Base-by-base conservation (phyloP, 2,797 vertebrate species). In the Loris lydekkerianus region DNA sequence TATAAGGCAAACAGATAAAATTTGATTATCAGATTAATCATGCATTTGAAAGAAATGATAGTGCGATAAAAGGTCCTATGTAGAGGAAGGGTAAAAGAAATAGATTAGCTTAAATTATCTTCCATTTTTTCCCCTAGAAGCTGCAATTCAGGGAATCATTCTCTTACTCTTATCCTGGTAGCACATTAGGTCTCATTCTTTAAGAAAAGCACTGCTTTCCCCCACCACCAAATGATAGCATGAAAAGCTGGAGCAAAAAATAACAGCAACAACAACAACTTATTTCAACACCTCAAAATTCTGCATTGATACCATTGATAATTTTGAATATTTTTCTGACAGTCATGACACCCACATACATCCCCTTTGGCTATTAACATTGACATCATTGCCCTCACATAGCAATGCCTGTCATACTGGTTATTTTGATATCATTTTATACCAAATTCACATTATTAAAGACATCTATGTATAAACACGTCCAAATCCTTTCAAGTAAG, bases 281-380 rank as follows among this genome's bases (percentile, higher is more conserved):
- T 17, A 85, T 88, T 88, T 91, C 17, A 81, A 49, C 6, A 80
- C 10, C 58, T 58, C 49, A 25, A 78, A 96, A 93, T 93, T 76
- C 23, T 85, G 17, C 25, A 85, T 53, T 31, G n/a, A 43, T 34
- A 10, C 2, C 69, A 37, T 29, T 87, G 46, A 78, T 18, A 91
- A 90, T 61, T 65, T 29, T 53, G 13, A 69, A 85, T 23, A 21
- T 2, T 31, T 76, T 91, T 72, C 34, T 29, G 18, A 49, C 82
- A 83, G 27, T 56, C 11, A 27, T 27, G 7, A 76, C 5, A 43
- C 40, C 25, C 61, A 43, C 27, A 73, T 73, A 92, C 92, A 43
- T 75, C 23, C 6, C 40, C 65, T 20, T 82, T 93, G 67, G 7
- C 31, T 89, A 85, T 43, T 14, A 29, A 34, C 34, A 83, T 83